A percentile compares a stretch with the other conserved stretches of the same genome.
These are phyloP conservation scores for human DNA, from an alignment of 2,113 vertebrate genomes.

Conservation along the genomic window DNA sequence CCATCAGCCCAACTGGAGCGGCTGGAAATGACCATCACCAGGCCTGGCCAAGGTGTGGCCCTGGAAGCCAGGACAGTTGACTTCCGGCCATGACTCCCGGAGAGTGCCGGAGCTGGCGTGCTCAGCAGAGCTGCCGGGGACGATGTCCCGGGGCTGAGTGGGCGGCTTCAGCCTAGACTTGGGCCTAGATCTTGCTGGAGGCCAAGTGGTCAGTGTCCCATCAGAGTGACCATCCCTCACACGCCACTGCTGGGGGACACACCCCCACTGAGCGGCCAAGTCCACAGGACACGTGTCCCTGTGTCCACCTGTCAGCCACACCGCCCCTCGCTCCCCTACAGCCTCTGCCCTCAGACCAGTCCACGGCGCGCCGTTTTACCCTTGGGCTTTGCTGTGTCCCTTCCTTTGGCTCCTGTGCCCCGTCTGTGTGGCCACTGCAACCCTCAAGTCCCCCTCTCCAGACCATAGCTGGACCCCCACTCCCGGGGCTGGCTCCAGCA, in stretches of 20 bases:
- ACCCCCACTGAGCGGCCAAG: background rate
- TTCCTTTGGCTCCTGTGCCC: background rate
- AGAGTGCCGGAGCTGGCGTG: background rate
- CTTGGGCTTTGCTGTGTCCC: background rate
- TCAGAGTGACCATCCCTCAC: background rate
- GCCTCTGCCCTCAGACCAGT: background rate
- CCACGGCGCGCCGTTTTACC: background rate
- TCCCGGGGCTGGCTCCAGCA: background rate
- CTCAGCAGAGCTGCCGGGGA: background rate
- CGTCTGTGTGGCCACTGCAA: no score
- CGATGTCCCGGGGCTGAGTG: background rate
- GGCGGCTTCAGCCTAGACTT: background rate
- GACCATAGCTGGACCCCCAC: background rate
- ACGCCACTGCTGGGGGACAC: background rate
- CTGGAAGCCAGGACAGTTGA: background rate
- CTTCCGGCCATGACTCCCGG: no score
- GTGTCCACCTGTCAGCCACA: background rate
- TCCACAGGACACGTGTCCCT: background rate
- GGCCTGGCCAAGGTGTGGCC: background rate
- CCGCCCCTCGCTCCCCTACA: accelerated
- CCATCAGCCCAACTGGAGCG: background rate
- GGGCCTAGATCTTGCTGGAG: background rate
- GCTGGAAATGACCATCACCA: background rate
- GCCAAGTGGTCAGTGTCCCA: background rate
- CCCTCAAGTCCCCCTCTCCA: background rate